Base-by-base conservation (phyloP, 2,113 vertebrate genomes). In the Petrocephalus microphthalmus region DNA sequence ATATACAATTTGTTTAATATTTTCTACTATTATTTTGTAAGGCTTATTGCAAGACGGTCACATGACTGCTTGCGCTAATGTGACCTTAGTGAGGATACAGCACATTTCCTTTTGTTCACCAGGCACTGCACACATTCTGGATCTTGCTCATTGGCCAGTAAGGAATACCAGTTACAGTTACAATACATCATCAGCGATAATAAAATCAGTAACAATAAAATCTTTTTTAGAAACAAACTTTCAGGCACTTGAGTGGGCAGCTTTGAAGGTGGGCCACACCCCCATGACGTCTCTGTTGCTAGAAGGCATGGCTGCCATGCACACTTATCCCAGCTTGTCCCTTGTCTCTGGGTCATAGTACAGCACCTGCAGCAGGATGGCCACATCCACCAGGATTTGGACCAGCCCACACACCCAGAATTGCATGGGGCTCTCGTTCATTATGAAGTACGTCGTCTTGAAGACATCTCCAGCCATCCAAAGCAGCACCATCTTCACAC, bases 401-500 rank as follows among this genome's bases (percentile, higher is more conserved):
- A 93, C 89, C 0, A 90, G 89, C 15, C 96, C 95, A 22, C 96
- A 97, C 82, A 94, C 88, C 93, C 94, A 94, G 91, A 97, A 97
- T 93, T 97, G 96, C 47, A 92, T 29, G 0, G 96, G 96, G 54
- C 95, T 96, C 33, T 94, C 92, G 4, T 95, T 96, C 85, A 95
- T 89, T 86, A 96, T 91, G 37, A 96, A 97, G 93, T 96, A 97
- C 7, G 90, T 74, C 1, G 96, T 96, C 93, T 97, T 97, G 91
- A 96, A 97, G 91, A 95, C 11, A 82, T 96, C 96, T 0, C 96
- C 96, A 0, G 94, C 94, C 0, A 91, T 95, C 96, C 96, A 97
- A 88, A 97, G 91, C 86, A 96, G 89, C 87, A 97, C 96, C 96
- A 97, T 97, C 94, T 95, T 96, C 91, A 97, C 93, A 90, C 96